Conservation (phyloP, 30 jellyfish, hydroid and myxozoan genomes). For the Pelagia noctiluca region DNA sequence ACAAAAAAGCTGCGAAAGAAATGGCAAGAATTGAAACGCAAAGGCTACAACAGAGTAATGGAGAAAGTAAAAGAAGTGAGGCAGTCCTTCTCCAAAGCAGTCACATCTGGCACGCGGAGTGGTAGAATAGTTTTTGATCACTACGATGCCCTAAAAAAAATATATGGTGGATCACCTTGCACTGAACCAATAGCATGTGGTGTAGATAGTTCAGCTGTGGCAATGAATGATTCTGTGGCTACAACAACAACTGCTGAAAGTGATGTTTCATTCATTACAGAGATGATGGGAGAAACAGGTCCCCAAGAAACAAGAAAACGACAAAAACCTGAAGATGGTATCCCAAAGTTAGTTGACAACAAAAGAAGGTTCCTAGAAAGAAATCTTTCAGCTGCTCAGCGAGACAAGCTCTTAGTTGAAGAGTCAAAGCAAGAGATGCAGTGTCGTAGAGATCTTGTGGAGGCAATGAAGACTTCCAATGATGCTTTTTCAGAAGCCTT, state of each 20-base stretch:
- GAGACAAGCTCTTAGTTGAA: slow-evolving; percentile 17
- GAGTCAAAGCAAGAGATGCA: slow-evolving; percentile 25
- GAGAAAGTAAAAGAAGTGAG: too few relatives aligned
- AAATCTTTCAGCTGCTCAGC: slow-evolving; percentile 29
- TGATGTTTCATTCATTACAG: slow-evolving; percentile 8
- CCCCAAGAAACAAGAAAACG: slow-evolving; percentile 22
- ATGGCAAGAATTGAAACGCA: slow-evolving; percentile 1
- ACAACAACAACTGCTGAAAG: too few relatives aligned
- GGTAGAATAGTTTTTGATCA: slow-evolving; percentile 20
- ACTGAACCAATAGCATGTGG: slow-evolving; percentile 16
- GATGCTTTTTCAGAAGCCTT: slow-evolving; percentile 20
- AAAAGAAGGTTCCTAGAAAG: slow-evolving; percentile 16
- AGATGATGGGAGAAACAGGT: slow-evolving; percentile 10
- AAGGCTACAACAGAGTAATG: slow-evolving; percentile 18
- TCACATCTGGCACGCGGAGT: slow-evolving; percentile 17
- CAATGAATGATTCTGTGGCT: slow-evolving; percentile 21
- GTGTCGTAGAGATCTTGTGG: slow-evolving; percentile 31
- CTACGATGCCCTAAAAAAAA: slow-evolving; percentile 20
- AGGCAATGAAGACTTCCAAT: slow-evolving; percentile 13
- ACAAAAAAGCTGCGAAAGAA: not conserved
- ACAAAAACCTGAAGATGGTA: slow-evolving; percentile 21
- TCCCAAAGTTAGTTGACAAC: slow-evolving; percentile 6
- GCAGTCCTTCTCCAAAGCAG: slow-evolving; percentile 18
- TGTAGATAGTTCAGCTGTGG: slow-evolving; percentile 17
- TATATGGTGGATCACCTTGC: slow-evolving; percentile 22